These are phyloP conservation scores for Neotoxoptera formosana DNA, from an alignment of 1,140 invertebrate genomes.

Conservation along the genomic window DNA sequence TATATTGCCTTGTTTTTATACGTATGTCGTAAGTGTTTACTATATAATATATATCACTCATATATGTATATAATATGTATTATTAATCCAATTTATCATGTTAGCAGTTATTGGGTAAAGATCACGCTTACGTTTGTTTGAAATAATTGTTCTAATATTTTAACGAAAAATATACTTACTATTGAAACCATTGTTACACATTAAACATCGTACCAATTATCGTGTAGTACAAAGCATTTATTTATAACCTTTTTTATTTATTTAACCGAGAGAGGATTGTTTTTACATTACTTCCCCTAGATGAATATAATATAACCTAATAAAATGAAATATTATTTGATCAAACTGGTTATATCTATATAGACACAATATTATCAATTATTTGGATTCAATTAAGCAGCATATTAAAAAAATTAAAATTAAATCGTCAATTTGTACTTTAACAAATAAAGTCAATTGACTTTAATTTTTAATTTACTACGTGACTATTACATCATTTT, in stretches of 20 bases:
- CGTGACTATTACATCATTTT: neutral
- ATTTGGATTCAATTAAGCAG: neutral
- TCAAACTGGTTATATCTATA: neutral
- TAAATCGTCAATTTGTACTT: neutral
- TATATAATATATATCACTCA: neutral
- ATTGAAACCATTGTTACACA: neutral
- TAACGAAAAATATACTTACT: neutral
- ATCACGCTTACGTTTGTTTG: neutral
- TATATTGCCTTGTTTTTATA: neutral
- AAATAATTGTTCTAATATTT: neutral
- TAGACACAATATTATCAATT: neutral
- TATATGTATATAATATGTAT: neutral
- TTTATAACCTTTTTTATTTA: neutral
- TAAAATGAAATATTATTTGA: neutral
- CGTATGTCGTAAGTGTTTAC: neutral
- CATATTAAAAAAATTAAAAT: neutral
- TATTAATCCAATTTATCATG: neutral
- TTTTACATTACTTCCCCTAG: neutral
- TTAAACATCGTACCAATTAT: neutral
- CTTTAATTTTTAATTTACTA: constrained; percentile 20
- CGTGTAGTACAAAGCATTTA: neutral
- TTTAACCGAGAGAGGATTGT: neutral
- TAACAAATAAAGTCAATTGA: neutral
- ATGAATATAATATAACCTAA: neutral
- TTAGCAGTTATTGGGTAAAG: neutral